A percentile compares a stretch with the other conserved stretches of the same genome.
Evolutionary conservation across 1,140 invertebrate genomes (phyloP).

Genomic region (Conus ventricosus): DNA sequence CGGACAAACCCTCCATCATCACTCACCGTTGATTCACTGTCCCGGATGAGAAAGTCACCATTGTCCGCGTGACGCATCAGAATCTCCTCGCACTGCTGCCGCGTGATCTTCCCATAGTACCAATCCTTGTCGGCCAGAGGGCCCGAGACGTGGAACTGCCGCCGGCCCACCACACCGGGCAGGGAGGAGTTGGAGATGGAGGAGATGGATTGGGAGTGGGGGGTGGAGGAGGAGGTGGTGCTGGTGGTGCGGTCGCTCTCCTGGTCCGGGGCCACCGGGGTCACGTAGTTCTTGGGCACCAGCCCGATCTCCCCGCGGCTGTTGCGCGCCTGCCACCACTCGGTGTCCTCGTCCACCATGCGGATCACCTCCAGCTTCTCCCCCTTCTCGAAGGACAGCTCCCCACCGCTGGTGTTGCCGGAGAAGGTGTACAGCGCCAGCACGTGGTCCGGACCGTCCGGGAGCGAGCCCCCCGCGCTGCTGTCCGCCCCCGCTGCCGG

Average conservation of each 20-base stretch:
- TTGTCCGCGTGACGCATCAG: constrained; percentile 95
- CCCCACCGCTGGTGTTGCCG: constrained; percentile 86
- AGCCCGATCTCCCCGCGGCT: constrained; percentile 90
- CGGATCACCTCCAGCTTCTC: constrained; percentile 93
- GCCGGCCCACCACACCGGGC: constrained; percentile 55
- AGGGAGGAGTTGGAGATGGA: constrained; percentile 69
- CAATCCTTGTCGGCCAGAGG: constrained; percentile 79
- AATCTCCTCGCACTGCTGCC: constrained; percentile 95
- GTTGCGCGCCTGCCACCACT: constrained; percentile 99
- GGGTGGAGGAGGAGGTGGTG: constrained; percentile 64
- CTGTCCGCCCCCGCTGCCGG: constrained; percentile 92
- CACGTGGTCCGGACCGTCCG: constrained; percentile 84
- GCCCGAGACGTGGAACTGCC: constrained; percentile 69
- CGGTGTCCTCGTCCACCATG: constrained; percentile 95
- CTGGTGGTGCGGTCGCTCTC: constrained; percentile 57
- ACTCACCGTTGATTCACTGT: constrained; percentile 98
- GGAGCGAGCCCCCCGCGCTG: constrained; percentile 38
- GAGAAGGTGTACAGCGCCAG: constrained; percentile 74
- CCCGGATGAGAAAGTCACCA: constrained; percentile 98
- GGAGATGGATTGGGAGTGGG: constrained; percentile 72
- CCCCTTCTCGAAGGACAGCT: constrained; percentile 96
- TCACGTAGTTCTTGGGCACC: constrained; percentile 96
- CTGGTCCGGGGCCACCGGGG: constrained; percentile 75
- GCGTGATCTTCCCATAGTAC: constrained; percentile 97
- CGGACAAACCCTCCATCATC: too few relatives aligned